These are phyloP conservation scores for Leiothrix lutea DNA, from an alignment of 2,113 vertebrate genomes.

Conservation along the genomic window DNA sequence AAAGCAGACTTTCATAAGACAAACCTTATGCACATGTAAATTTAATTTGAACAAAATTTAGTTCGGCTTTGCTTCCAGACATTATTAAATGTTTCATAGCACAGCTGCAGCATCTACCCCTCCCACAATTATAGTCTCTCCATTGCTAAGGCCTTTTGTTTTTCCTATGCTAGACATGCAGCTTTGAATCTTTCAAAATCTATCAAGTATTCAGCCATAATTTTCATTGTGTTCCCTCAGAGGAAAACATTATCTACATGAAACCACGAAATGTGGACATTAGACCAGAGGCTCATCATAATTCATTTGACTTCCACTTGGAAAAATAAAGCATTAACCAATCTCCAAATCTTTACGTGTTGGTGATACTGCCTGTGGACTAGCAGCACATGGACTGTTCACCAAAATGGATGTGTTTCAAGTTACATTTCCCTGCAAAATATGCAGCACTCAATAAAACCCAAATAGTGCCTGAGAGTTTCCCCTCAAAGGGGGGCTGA, in stretches of 20 bases:
- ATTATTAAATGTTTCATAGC: background rate
- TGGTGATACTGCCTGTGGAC: background rate
- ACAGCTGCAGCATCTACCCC: background rate
- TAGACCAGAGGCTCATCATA: background rate
- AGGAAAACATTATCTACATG: background rate
- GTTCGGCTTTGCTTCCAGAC: background rate
- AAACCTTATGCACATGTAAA: background rate
- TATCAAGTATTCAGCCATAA: background rate
- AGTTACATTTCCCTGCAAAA: background rate
- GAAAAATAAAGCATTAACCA: background rate
- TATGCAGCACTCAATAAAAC: background rate
- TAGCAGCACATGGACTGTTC: background rate
- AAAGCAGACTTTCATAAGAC: background rate
- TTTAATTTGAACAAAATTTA: background rate
- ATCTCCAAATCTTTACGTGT: too few species aligned
- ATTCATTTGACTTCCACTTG: background rate
- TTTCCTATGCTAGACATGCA: background rate
- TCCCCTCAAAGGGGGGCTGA: fast-evolving
- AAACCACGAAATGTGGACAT: background rate
- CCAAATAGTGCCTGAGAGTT: background rate
- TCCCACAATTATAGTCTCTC: background rate
- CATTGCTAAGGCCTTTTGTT: background rate
- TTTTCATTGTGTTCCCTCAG: background rate
- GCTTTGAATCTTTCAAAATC: background rate
- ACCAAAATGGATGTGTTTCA: fast-evolving